phyloP scores from a whole-genome alignment of 1,140 invertebrate species.

The Bombus confusus region DNA sequence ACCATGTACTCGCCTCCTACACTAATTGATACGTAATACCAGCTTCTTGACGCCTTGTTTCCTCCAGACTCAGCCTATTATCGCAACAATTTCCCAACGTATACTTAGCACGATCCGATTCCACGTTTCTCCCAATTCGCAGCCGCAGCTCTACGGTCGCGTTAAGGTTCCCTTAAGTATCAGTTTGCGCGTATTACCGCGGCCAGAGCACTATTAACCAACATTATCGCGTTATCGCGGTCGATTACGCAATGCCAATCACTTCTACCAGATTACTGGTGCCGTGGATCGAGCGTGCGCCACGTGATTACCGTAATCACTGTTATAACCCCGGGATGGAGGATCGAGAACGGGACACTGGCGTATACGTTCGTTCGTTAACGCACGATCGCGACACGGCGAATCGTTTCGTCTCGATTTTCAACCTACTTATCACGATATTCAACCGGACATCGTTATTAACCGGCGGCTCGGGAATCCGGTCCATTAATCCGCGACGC shows the following conservation, averaged over 20 bases:
- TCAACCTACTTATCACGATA: conserved; percentile 58
- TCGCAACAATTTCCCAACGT: conserved; percentile 11
- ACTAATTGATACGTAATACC: not conserved
- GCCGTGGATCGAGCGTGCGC: conserved; percentile 9
- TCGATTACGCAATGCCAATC: conserved; percentile 33
- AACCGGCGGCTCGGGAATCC: conserved; percentile 30
- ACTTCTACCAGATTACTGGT: conserved; percentile 20
- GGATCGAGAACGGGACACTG: conserved; percentile 1
- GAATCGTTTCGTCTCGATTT: conserved; percentile 58
- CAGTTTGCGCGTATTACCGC: conserved; percentile 22
- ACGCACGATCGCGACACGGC: conserved; percentile 8
- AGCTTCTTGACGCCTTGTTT: not conserved
- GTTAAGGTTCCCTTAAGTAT: conserved; percentile 32
- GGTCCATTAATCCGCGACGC: conserved; percentile 65
- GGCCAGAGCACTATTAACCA: conserved; percentile 3
- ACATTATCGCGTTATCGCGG: conserved; percentile 47
- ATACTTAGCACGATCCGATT: not conserved
- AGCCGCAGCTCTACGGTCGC: too few relatives aligned
- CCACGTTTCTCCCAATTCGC: conserved; percentile 10
- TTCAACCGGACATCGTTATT: conserved; percentile 56
- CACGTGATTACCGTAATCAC: conserved; percentile 56
- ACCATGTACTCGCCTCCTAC: not conserved
- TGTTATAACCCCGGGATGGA: conserved; percentile 52
- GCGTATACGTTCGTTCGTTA: conserved; percentile 31
- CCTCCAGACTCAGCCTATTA: not conserved